Conservation (phyloP, 2,797 vertebrate species). For the Hypotaenidia okinawae region DNA sequence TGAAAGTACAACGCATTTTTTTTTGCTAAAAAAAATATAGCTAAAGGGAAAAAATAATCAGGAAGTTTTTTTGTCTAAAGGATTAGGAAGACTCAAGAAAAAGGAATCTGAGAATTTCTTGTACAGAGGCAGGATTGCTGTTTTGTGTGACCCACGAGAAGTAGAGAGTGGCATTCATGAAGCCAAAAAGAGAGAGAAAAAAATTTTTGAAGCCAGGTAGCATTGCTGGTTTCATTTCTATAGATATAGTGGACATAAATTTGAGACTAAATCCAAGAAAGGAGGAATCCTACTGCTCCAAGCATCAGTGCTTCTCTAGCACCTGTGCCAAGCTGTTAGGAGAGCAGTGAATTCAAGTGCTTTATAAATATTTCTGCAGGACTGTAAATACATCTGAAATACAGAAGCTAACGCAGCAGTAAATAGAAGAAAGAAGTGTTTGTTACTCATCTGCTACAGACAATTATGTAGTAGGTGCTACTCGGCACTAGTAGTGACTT, state of each 20-base stretch:
- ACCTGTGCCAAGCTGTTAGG: background rate
- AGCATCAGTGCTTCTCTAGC: background rate
- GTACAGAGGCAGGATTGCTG: background rate
- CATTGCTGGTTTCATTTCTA: background rate
- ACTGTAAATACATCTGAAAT: background rate
- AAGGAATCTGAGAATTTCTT: background rate
- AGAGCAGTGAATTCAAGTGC: background rate
- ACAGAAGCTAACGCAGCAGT: background rate
- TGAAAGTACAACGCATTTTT: background rate
- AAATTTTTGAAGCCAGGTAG: background rate
- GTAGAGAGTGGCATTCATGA: background rate
- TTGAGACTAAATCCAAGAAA: background rate
- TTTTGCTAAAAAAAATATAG: background rate
- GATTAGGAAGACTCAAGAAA: background rate
- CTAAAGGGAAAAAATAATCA: background rate
- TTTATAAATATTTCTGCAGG: conserved; percentile 36
- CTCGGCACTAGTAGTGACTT: background rate
- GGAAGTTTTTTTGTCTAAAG: background rate
- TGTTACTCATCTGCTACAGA: too few species aligned
- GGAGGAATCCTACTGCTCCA: background rate
- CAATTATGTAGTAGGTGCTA: background rate
- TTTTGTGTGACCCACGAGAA: background rate
- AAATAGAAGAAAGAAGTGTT: background rate
- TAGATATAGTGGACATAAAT: background rate
- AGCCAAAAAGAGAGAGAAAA: background rate